A percentile compares a stretch with the other conserved stretches of the same genome.
phyloP scores from a whole-genome alignment of 2,888 invertebrate species.

The Pterostichus niger region DNA sequence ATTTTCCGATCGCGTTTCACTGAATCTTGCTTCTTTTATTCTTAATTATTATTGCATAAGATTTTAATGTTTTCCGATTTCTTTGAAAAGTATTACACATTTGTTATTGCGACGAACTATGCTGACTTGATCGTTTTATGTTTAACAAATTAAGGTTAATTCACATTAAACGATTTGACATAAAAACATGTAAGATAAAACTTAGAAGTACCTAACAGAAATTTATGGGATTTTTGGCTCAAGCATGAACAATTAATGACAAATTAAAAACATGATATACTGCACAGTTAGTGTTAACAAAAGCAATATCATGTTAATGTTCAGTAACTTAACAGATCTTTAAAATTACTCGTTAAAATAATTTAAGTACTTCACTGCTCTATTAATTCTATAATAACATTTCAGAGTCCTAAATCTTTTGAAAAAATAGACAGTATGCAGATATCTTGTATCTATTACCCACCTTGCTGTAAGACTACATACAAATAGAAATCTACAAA shows the following conservation, averaged over 20 bases:
- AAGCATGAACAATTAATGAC: background rate
- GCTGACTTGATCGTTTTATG: constrained; percentile 18
- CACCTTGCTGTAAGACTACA: no score
- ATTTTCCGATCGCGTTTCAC: constrained; percentile 42
- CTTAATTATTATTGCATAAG: constrained; percentile 27
- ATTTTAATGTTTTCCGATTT: background rate
- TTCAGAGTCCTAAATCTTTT: no score
- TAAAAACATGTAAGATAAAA: constrained; percentile 16
- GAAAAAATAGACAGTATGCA: no score
- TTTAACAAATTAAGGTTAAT: constrained; percentile 38
- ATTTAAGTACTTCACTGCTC: no score
- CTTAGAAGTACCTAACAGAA: background rate
- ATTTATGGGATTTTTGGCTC: constrained; percentile 38
- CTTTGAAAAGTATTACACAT: constrained; percentile 31
- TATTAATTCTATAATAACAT: no score
- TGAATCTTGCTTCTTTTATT: constrained; percentile 9
- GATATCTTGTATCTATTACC: no score
- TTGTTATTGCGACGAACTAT: constrained; percentile 2
- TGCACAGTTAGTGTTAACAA: background rate
- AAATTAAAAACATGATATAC: background rate
- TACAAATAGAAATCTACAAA: no score
- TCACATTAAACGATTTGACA: constrained; percentile 22
- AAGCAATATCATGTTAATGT: no score
- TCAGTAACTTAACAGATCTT: no score
- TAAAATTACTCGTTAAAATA: no score